Evolutionary conservation across 2,888 invertebrate species (phyloP).

Genomic region (Allolobophora icterica): DNA sequence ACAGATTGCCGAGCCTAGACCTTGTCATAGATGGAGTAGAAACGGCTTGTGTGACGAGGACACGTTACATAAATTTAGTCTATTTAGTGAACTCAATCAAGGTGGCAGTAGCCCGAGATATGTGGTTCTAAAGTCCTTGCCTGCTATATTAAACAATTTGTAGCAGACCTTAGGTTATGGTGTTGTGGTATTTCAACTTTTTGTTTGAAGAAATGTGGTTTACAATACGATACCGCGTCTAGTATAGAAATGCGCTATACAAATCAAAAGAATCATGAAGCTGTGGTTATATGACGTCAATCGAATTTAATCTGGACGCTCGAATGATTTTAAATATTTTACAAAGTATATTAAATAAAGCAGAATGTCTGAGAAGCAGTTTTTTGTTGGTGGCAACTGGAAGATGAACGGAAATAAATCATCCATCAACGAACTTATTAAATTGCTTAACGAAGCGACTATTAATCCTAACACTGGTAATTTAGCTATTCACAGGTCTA

Average conservation of each 20-base stretch:
- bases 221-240: too few relatives aligned
- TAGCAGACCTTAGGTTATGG: too few relatives aligned
- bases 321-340: not conserved
- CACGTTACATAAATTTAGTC: too few relatives aligned
- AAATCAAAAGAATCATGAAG: not conserved
- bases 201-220: too few relatives aligned
- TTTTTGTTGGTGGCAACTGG: conserved; percentile 99
- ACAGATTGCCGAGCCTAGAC: too few relatives aligned
- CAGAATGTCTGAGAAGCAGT: conserved; percentile 70
- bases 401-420: conserved; percentile 96
- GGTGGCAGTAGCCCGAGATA: too few relatives aligned
- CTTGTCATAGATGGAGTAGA: too few relatives aligned
- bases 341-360: not conserved
- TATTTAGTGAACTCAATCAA: too few relatives aligned
- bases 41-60: too few relatives aligned
- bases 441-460: conserved; percentile 74
- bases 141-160: too few relatives aligned
- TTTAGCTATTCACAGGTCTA: not conserved
- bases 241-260: not conserved
- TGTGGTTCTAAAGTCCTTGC: too few relatives aligned
- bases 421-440: conserved; percentile 81
- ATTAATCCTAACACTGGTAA: conserved; percentile 82
- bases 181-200: too few relatives aligned
- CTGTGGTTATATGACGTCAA: not conserved
- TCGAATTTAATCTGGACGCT: not conserved